A percentile compares a stretch with the other conserved stretches of the same genome.
Evolutionary conservation across 2,888 invertebrate species (phyloP).

Genomic region (Drosophila borealis): DNA sequence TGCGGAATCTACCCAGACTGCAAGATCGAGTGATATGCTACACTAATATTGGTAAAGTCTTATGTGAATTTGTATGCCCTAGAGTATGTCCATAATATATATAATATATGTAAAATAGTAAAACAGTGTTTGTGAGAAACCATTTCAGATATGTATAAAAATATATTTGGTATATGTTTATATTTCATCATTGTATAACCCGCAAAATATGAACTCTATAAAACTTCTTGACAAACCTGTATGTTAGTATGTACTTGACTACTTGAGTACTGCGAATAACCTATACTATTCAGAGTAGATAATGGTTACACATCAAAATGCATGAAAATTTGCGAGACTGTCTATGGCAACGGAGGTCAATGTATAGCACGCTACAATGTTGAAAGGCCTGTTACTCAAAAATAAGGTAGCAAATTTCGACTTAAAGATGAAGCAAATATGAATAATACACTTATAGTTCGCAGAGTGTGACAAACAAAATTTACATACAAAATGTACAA

Average conservation of each 20-base stretch:
- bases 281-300: not conserved
- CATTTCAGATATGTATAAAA: no score
- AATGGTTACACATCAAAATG: not conserved
- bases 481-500: constrained; percentile 52
- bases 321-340: no score
- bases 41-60: constrained; percentile 27
- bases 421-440: constrained; percentile 8
- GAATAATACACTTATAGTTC: constrained; percentile 38
- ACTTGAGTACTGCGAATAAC: no score
- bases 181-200: no score
- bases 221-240: no score
- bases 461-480: constrained; percentile 42
- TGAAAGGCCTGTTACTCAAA: constrained; percentile 47
- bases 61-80: constrained; percentile 1
- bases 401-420: constrained; percentile 35
- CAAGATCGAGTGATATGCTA: constrained; percentile 33
- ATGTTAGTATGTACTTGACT: no score
- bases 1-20: constrained; percentile 12
- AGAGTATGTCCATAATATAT: not conserved
- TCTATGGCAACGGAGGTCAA: constrained; percentile 33
- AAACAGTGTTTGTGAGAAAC: no score
- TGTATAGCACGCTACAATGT: constrained; percentile 25
- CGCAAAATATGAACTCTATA: no score
- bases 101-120: no score
- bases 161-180: no score